Evolutionary conservation across 2,113 vertebrate species (phyloP).

Genomic region (Dromiciops gliroides): DNA sequence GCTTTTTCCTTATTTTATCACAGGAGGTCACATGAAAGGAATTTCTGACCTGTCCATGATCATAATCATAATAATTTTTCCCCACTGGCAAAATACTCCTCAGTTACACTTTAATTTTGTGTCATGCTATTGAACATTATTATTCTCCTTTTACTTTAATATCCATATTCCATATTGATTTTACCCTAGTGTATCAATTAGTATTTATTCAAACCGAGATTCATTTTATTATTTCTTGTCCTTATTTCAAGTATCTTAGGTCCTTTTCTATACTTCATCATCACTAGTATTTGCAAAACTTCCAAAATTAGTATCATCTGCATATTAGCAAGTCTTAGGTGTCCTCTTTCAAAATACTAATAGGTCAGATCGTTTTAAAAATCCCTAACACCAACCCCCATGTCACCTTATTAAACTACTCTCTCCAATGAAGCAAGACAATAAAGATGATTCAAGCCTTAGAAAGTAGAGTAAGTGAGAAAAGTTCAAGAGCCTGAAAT

Average conservation of each 20-base stretch:
- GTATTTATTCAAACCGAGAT: conserved; percentile 73
- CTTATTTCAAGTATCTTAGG: conserved; percentile 52
- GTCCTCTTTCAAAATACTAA: conserved; percentile 59
- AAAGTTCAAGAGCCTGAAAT: background rate
- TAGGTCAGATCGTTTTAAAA: conserved; percentile 41
- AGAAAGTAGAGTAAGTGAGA: background rate
- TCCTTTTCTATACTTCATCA: conserved; percentile 63
- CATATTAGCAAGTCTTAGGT: conserved; percentile 70
- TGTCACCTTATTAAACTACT: conserved; percentile 15
- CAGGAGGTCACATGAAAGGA: background rate
- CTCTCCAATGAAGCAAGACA: background rate
- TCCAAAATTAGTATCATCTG: conserved; percentile 71
- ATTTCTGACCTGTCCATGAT: background rate
- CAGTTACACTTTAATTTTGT: background rate
- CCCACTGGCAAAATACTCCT: background rate
- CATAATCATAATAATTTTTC: background rate
- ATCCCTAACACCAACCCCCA: background rate
- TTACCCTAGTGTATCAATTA: conserved; percentile 70
- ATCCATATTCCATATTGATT: conserved; percentile 48
- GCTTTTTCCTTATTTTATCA: background rate
- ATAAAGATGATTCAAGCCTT: background rate
- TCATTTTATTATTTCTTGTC: conserved; percentile 71
- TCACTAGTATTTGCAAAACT: conserved; percentile 73
- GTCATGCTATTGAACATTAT: background rate
- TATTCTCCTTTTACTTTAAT: conserved; percentile 42